A percentile compares a stretch with the other conserved stretches of the same genome.
phyloP scores from a whole-genome alignment of 2,888 invertebrate species.

The Pantelozetes paolii region DNA sequence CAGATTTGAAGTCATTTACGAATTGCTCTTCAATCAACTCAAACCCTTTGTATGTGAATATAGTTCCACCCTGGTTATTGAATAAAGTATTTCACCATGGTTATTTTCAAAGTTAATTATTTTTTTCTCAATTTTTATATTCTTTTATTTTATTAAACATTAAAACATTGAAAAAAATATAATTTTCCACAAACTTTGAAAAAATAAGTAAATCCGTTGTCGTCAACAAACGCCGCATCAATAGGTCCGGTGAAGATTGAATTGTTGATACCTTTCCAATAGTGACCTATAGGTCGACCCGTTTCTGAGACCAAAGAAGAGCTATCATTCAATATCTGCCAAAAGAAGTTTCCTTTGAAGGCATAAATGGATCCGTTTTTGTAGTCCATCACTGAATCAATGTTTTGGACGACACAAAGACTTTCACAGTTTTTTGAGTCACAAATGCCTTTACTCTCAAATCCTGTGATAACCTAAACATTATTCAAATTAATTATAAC shows the following conservation, averaged over 20 bases:
- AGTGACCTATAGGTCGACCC: neutral
- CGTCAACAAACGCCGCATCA: neutral
- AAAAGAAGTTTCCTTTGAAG: slow-evolving; percentile 24
- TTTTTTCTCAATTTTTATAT: no score
- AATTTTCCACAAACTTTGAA: neutral
- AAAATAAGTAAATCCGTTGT: slow-evolving; percentile 17
- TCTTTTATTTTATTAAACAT: no score
- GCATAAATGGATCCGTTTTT: slow-evolving; percentile 21
- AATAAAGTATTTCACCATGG: no score
- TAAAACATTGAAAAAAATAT: neutral
- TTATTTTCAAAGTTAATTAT: no score
- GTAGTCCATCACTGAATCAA: neutral
- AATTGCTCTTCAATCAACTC: neutral
- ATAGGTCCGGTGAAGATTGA: neutral
- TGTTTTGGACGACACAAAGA: neutral
- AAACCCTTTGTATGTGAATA: neutral
- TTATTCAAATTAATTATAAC: no score
- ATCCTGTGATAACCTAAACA: no score
- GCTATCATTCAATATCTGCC: neutral
- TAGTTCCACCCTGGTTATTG: neutral
- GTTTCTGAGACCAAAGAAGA: no score
- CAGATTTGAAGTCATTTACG: neutral
- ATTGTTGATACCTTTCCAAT: neutral
- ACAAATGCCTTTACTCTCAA: no score
- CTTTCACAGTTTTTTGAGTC: neutral